Evolutionary conservation across 2,888 invertebrate species (phyloP), one percentile per base, ranked within the genome.

Genomic region (Brachyopa scutellaris): DNA sequence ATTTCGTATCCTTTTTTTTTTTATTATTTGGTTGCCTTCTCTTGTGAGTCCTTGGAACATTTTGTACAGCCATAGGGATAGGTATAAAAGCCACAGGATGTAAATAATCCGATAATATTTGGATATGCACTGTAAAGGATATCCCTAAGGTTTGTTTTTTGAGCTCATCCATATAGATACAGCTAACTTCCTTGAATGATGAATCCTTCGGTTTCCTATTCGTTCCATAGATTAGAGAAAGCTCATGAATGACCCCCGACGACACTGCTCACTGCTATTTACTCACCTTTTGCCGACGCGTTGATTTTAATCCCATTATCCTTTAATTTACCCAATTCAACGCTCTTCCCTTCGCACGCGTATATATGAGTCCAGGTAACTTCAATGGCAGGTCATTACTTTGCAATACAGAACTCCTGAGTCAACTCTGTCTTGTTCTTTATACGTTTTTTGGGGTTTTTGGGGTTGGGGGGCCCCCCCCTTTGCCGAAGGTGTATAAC

Each of bases 231-330:
- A 45, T 45, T 23, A 49, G 13, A 49, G 15, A 15, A 49, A 49
- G 15, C 23, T 36, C 38, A 42, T 59, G 42, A 19, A 11, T 69
- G 57, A 55, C 19, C 69, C 19, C 69, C 36, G 5, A 57, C 19
- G 57, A 45, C 33, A 47, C 59, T 36, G 40, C 66, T 23, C 5
- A 29, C 36, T 26, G 15, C 17, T 29, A 51, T 36, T 45, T 26
- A 33, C 36, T 36, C 13, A 42, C 40, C 53, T 73, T 66, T 61
- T 72, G 64, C 45, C 55, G 51, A 11, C 33, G 61, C 53, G 61
- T 67, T 79, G 67, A 80, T 80, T 80, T 80, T 64, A 80, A 80
- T 80, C 57, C 62, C 51, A 80, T 80, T 80, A 80, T 76, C 76
- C 76, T 59, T 69, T 80, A 76, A 80, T 80, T 80, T 80, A 59